These are phyloP conservation scores for Cosmia trapezina DNA, from an alignment of 2,888 invertebrate species.

Conservation along the genomic window DNA sequence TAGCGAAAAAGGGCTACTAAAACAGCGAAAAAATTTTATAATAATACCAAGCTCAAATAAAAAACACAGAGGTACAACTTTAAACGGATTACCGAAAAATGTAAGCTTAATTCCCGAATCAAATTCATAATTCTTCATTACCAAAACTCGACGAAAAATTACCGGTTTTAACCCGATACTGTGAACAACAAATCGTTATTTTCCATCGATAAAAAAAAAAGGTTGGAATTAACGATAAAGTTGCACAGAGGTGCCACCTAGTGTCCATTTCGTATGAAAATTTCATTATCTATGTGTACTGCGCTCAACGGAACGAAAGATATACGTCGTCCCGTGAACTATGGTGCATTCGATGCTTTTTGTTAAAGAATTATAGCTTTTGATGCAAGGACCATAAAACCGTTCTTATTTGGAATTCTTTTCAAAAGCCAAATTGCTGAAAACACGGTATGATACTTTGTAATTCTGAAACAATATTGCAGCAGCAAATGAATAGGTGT, in stretches of 20 bases:
- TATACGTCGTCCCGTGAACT: constrained; percentile 58
- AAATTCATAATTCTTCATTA: constrained; percentile 47
- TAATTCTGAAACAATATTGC: neutral
- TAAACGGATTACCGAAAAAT: constrained; percentile 27
- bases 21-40: neutral
- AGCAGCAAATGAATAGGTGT: neutral
- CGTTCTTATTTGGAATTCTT: neutral
- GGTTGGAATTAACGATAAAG: constrained; percentile 47
- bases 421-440: too few species aligned
- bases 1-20: neutral
- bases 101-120: constrained; percentile 18
- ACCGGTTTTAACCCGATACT: constrained; percentile 2
- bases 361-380: neutral
- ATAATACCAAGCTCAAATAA: neutral
- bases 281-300: constrained; percentile 79
- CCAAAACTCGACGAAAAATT: constrained; percentile 26
- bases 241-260: constrained; percentile 56
- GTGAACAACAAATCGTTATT: constrained; percentile 59
- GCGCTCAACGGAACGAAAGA: constrained; percentile 36
- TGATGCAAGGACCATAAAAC: neutral
- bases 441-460: too few species aligned
- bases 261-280: constrained; percentile 81
- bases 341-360: constrained; percentile 55
- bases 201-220: constrained; percentile 58
- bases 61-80: constrained; percentile 6